Evolutionary conservation across 2,888 invertebrate genomes (phyloP).

Genomic region (Lepidocyrtoides sp.): DNA sequence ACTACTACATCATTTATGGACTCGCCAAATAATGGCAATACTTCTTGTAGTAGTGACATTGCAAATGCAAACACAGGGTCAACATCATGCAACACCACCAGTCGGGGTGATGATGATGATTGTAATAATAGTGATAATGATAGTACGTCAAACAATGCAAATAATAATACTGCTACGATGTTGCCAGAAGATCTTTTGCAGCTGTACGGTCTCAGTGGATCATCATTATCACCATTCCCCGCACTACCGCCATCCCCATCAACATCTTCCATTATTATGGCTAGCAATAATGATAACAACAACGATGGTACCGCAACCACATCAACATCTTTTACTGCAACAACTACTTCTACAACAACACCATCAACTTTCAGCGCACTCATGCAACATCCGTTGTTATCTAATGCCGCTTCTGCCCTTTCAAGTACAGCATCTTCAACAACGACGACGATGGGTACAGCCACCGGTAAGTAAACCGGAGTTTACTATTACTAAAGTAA

Average conservation of each 20-base stretch:
- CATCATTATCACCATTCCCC: slow-evolving; percentile 52
- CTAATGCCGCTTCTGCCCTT: slow-evolving; percentile 70
- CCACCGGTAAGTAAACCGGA: slow-evolving; percentile 69
- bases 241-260: slow-evolving; percentile 28
- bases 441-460: slow-evolving; percentile 31
- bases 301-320: slow-evolving; percentile 41
- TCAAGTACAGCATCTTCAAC: slow-evolving; percentile 33
- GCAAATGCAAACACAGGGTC: slow-evolving; percentile 55
- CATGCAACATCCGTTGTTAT: slow-evolving; percentile 67
- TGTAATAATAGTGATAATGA: slow-evolving; percentile 36
- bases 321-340: slow-evolving; percentile 19
- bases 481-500: slow-evolving; percentile 43
- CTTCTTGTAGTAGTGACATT: not conserved
- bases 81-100: slow-evolving; percentile 58
- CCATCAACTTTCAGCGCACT: slow-evolving; percentile 61
- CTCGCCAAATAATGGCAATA: slow-evolving; percentile 50
- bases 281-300: slow-evolving; percentile 42
- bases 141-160: slow-evolving; percentile 40
- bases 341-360: not conserved
- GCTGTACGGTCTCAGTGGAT: slow-evolving; percentile 82
- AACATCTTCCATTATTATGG: slow-evolving; percentile 34
- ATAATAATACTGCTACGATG: slow-evolving; percentile 18
- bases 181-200: slow-evolving; percentile 80
- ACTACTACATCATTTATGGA: slow-evolving; percentile 39
- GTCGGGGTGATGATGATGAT: slow-evolving; percentile 25